These are phyloP conservation scores for Scaptomyza reducta DNA, from an alignment of 2,888 invertebrate genomes.

Conservation along the genomic window DNA sequence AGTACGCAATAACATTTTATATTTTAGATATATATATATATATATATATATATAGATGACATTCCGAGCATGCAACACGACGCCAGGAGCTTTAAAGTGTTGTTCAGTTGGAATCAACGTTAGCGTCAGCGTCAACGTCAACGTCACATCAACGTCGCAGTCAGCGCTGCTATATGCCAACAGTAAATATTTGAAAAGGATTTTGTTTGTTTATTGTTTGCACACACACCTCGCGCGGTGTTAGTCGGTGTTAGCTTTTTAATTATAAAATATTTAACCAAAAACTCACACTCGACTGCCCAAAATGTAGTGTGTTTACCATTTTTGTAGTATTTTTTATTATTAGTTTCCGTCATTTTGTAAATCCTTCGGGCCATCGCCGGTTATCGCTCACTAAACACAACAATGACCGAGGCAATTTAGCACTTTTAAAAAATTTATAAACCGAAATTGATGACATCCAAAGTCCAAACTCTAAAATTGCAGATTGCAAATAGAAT, in stretches of 20 bases:
- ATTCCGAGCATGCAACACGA: neutral
- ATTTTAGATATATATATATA: constrained; percentile 43
- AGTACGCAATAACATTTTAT: constrained; percentile 58
- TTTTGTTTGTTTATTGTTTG: constrained; percentile 83
- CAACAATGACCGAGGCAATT: constrained; percentile 74
- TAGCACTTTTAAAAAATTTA: constrained; percentile 74
- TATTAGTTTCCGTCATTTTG: constrained; percentile 58
- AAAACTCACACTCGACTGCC: constrained; percentile 76
- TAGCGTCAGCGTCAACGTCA: constrained; percentile 34
- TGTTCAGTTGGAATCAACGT: constrained; percentile 21
- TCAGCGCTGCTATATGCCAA: constrained; percentile 76
- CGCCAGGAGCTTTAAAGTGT: constrained; percentile 21
- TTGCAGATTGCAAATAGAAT: constrained; percentile 20
- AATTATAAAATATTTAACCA: constrained; percentile 84
- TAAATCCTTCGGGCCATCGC: constrained; percentile 34
- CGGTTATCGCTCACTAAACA: constrained; percentile 72
- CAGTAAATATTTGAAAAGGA: constrained; percentile 83
- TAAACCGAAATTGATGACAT: constrained; percentile 72
- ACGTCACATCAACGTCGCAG: constrained; percentile 30
- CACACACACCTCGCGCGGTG: constrained; percentile 81
- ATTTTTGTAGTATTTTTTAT: constrained; percentile 45
- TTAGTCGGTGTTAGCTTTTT: constrained; percentile 83
- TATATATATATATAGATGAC: constrained; percentile 39
- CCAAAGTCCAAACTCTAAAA: constrained; percentile 27
- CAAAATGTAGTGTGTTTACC: constrained; percentile 35